Conservation (phyloP, 2,888 invertebrate genomes). For the Nomada ferruginata region DNA sequence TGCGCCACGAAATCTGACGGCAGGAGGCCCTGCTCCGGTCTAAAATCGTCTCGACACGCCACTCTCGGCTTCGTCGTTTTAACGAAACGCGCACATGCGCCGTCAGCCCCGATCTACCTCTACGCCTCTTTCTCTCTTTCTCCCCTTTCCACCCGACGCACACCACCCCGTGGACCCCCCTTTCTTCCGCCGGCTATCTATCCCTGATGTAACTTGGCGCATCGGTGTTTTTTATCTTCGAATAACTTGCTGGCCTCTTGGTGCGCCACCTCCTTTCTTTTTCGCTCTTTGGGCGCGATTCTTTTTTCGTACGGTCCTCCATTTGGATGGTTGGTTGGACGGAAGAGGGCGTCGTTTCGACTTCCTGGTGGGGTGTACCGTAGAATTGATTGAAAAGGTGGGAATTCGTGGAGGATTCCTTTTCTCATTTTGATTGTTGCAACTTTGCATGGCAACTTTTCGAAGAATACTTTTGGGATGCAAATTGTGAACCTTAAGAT, state of each 20-base stretch:
- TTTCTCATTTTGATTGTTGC: no score
- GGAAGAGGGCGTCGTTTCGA: no score
- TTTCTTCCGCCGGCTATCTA: constrained; percentile 45
- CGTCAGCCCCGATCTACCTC: constrained; percentile 31
- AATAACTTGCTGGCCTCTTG: constrained; percentile 7
- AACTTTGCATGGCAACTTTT: no score
- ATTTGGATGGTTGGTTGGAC: background rate
- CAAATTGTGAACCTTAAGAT: no score
- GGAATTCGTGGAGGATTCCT: no score
- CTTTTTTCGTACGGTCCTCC: no score
- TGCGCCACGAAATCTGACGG: constrained; percentile 78
- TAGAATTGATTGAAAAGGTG: no score
- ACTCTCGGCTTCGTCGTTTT: constrained; percentile 73
- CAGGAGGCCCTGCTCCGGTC: constrained; percentile 80
- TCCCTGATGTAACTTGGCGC: constrained; percentile 60
- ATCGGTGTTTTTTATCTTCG: constrained; percentile 43
- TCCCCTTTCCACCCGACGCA: constrained; percentile 21
- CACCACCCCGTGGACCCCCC: constrained; percentile 19
- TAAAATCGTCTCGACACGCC: constrained; percentile 80
- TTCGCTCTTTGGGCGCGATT: background rate
- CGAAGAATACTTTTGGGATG: no score
- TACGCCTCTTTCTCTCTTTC: constrained; percentile 45
- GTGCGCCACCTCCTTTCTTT: background rate
- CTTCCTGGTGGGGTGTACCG: no score
- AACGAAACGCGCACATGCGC: constrained; percentile 77